Conservation (phyloP, 2,797 vertebrate genomes). For the Chlorospingus flavigularis region DNA sequence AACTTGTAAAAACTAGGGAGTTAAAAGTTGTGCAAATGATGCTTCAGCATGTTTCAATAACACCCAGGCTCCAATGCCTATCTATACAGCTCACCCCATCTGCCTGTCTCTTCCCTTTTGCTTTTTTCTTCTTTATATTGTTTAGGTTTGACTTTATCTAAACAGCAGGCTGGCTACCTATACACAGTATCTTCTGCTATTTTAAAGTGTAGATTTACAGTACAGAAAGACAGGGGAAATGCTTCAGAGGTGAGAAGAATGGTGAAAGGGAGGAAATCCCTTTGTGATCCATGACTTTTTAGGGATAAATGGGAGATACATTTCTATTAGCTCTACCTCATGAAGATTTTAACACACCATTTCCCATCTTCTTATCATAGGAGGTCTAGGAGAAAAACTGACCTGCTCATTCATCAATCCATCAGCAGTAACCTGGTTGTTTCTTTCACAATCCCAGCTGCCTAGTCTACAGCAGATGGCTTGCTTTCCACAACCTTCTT, state of each 20-base stretch:
- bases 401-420: not conserved
- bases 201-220: not conserved
- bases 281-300: not conserved
- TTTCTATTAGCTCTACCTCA: not conserved
- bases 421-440: not conserved
- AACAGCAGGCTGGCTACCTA: not conserved
- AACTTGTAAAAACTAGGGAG: not conserved
- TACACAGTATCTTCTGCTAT: not conserved
- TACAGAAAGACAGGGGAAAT: not conserved
- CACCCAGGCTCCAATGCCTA: not conserved
- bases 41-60: not conserved
- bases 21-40: not conserved
- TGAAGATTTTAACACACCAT: not conserved
- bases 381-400: not conserved
- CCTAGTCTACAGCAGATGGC: not conserved
- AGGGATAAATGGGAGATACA: not conserved
- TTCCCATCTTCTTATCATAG: not conserved
- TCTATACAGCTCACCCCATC: conserved; percentile 2
- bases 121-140: not conserved
- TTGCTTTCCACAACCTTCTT: not conserved
- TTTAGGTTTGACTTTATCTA: conserved; percentile 18
- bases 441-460: not conserved
- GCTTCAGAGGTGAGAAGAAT: not conserved
- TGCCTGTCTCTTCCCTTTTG: not conserved
- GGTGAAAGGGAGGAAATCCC: not conserved